Evolutionary conservation across 2,797 vertebrate species (phyloP).

Genomic region (Poeciliopsis presidionis): DNA sequence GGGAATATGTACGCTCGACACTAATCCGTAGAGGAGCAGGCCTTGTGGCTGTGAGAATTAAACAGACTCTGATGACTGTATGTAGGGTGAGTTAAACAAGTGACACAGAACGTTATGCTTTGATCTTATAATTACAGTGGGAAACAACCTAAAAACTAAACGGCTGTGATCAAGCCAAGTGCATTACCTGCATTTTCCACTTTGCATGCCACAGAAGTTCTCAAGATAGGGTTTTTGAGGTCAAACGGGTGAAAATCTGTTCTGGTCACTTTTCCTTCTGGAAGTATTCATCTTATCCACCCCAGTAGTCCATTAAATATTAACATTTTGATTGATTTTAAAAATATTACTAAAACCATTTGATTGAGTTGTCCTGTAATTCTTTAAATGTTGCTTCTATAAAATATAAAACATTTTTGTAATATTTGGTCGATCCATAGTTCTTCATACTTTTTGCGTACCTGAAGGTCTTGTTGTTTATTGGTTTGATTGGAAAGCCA

Average conservation of each 20-base stretch:
- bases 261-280: constrained; percentile 14
- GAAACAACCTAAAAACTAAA: constrained; percentile 66
- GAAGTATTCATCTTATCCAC: not conserved
- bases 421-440: not conserved
- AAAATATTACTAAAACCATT: not conserved
- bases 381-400: not conserved
- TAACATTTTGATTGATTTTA: not conserved
- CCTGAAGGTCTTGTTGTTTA: not conserved
- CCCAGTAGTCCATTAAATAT: not conserved
- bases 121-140: constrained; percentile 76
- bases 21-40: constrained; percentile 50
- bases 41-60: constrained; percentile 52
- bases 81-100: constrained; percentile 65
- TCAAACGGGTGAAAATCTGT: constrained; percentile 46
- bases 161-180: constrained; percentile 34
- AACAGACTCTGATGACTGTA: constrained; percentile 72
- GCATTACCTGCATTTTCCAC: constrained; percentile 74
- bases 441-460: not conserved
- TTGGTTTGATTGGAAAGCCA: not conserved
- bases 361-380: not conserved
- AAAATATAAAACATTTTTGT: not conserved
- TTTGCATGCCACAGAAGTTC: constrained; percentile 50
- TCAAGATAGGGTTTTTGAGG: constrained; percentile 31
- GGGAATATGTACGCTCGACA: constrained; percentile 67
- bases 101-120: constrained; percentile 65